Conservation (phyloP, 2,888 invertebrate species). For the Orthosia gothica region DNA sequence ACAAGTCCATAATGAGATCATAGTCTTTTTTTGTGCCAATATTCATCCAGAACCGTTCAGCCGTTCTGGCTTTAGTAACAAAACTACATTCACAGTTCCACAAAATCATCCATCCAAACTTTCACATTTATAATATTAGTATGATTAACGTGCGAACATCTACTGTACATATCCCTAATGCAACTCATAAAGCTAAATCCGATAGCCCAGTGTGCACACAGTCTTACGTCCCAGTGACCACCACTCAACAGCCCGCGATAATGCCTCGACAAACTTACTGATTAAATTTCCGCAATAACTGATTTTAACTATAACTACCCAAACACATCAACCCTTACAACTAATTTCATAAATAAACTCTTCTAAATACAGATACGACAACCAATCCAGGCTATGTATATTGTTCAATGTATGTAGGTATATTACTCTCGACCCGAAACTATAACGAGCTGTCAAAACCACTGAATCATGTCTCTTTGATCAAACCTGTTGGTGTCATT, state of each 20-base stretch:
- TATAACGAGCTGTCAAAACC: slow-evolving; percentile 53
- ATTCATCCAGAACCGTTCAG: too few relatives aligned
- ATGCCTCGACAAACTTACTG: slow-evolving; percentile 72
- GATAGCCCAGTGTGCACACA: slow-evolving; percentile 44
- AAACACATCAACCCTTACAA: slow-evolving; percentile 68
- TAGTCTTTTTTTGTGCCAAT: too few relatives aligned
- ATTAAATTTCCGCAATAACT: slow-evolving; percentile 76
- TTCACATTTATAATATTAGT: too few relatives aligned
- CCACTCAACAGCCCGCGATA: slow-evolving; percentile 69
- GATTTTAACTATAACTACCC: slow-evolving; percentile 72
- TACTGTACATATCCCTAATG: background rate
- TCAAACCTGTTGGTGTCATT: slow-evolving; percentile 44
- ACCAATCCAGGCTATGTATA: background rate
- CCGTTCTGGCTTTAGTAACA: too few relatives aligned
- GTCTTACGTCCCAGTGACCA: slow-evolving; percentile 59
- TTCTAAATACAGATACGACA: slow-evolving; percentile 21
- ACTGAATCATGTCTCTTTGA: slow-evolving; percentile 56
- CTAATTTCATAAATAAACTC: slow-evolving; percentile 73
- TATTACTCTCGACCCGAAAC: slow-evolving; percentile 18
- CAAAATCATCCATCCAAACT: too few relatives aligned
- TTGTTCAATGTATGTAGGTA: background rate
- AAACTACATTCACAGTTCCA: too few relatives aligned
- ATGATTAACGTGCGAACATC: background rate
- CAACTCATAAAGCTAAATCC: background rate
- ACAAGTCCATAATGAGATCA: too few relatives aligned